These are phyloP conservation scores for Mystacides longicornis DNA, from an alignment of 2,888 invertebrate genomes.

Conservation along the genomic window DNA sequence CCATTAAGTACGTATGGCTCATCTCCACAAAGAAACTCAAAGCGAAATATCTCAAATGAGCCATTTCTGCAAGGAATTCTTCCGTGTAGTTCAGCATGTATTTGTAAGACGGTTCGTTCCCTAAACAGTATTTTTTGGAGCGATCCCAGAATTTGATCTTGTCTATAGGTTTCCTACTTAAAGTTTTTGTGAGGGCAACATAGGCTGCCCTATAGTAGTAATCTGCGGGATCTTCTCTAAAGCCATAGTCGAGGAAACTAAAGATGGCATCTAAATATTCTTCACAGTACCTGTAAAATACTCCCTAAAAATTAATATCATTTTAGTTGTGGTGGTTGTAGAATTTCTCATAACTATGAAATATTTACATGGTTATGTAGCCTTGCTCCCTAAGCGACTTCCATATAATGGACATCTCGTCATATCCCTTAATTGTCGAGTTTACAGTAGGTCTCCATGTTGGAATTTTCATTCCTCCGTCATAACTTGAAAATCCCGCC, in stretches of 20 bases:
- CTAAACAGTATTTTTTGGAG: slow-evolving; percentile 22
- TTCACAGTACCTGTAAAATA: slow-evolving; percentile 22
- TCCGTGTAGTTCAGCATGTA: slow-evolving; percentile 25
- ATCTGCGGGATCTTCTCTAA: slow-evolving; percentile 22
- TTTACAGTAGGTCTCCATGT: slow-evolving; percentile 16
- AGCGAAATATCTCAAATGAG: slow-evolving; percentile 23
- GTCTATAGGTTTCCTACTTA: slow-evolving; percentile 15
- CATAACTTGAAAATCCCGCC: slow-evolving; percentile 18
- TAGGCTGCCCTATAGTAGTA: slow-evolving; percentile 24
- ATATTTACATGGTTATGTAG: slow-evolving; percentile 24
- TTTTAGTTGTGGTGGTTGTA: no score
- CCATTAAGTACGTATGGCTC: slow-evolving; percentile 24
- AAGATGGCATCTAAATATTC: slow-evolving; percentile 23
- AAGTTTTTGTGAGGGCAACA: slow-evolving; percentile 17
- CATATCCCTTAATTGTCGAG: slow-evolving; percentile 21
- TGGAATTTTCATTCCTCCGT: slow-evolving; percentile 14
- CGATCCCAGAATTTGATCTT: slow-evolving; percentile 22
- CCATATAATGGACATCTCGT: slow-evolving; percentile 26
- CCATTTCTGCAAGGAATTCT: slow-evolving; percentile 24
- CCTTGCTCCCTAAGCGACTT: slow-evolving; percentile 20
- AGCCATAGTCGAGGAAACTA: slow-evolving; percentile 20
- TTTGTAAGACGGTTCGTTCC: slow-evolving; percentile 23
- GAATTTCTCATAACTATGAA: no score
- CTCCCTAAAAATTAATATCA: no score
- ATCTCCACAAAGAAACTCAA: slow-evolving; percentile 25